Percentiles rank a stretch among this genome's conserved stretches.
These are phyloP conservation scores for Zaprionus africanus DNA, from an alignment of 1,140 invertebrate species.

Conservation along the genomic window DNA sequence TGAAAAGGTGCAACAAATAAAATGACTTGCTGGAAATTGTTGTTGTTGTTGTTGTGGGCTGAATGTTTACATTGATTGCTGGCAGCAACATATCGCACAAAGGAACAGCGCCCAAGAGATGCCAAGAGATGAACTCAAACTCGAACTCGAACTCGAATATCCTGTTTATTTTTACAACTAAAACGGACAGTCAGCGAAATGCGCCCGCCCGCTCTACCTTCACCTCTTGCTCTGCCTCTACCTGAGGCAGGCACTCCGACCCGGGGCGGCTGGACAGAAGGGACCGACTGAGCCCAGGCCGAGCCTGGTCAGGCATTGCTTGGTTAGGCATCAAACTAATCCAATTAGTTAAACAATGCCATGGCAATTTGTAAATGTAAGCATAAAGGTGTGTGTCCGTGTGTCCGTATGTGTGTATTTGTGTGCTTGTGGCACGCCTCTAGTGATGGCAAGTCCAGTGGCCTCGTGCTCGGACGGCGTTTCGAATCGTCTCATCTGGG, in stretches of 20 bases:
- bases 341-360: constrained; percentile 72
- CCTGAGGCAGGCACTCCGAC: constrained; percentile 15
- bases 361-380: constrained; percentile 13
- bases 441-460: constrained; percentile 23
- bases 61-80: constrained; percentile 64
- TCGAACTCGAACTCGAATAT: constrained; percentile 32
- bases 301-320: constrained; percentile 12
- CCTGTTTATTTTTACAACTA: constrained; percentile 49
- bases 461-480: constrained; percentile 24
- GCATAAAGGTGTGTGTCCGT: background rate
- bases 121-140: constrained; percentile 19
- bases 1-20: constrained; percentile 50
- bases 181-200: constrained; percentile 37
- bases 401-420: constrained; percentile 11
- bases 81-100: constrained; percentile 1
- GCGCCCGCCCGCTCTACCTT: background rate
- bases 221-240: background rate
- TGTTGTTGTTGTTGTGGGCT: constrained; percentile 41
- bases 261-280: background rate
- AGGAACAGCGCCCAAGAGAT: constrained; percentile 11
- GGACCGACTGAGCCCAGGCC: background rate
- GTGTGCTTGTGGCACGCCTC: constrained; percentile 39
- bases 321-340: constrained; percentile 71
- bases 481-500: constrained; percentile 17
- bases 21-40: constrained; percentile 60